These are phyloP conservation scores for Sarcophaga subvicina DNA, from an alignment of 2,888 invertebrate species.

Conservation along the genomic window DNA sequence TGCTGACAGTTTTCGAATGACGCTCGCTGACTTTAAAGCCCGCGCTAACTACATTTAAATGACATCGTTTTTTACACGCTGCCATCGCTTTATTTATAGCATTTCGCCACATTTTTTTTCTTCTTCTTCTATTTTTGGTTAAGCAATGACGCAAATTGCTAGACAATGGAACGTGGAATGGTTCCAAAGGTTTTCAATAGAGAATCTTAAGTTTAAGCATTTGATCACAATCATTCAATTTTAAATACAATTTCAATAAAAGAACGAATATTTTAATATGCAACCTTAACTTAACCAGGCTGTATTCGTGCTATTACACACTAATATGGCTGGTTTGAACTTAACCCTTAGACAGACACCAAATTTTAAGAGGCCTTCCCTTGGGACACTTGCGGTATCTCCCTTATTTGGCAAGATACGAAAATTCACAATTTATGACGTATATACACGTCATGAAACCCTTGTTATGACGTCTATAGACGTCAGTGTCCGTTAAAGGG, in stretches of 20 bases:
- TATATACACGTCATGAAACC: no score
- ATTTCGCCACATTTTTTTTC: background rate
- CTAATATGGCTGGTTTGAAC: no score
- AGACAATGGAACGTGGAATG: background rate
- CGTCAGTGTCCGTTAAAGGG: no score
- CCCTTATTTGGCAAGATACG: no score
- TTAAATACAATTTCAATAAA: background rate
- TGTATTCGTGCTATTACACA: no score
- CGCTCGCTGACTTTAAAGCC: slow-evolving; percentile 42
- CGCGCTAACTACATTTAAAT: slow-evolving; percentile 51
- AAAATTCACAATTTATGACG: no score
- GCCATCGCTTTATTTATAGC: background rate
- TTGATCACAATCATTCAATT: background rate
- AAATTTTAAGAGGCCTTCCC: no score
- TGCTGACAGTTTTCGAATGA: slow-evolving; percentile 48
- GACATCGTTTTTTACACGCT: slow-evolving; percentile 19
- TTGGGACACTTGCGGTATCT: no score
- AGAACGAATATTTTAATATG: no score
- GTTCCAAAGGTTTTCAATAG: background rate
- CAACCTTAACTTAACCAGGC: no score
- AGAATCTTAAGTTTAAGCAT: background rate
- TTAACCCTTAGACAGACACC: no score
- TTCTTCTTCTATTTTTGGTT: background rate
- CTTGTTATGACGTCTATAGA: no score
- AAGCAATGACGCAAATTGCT: background rate